Evolutionary conservation across 23 tunicate genomes (phyloP).

Genomic region (Styela clava): DNA sequence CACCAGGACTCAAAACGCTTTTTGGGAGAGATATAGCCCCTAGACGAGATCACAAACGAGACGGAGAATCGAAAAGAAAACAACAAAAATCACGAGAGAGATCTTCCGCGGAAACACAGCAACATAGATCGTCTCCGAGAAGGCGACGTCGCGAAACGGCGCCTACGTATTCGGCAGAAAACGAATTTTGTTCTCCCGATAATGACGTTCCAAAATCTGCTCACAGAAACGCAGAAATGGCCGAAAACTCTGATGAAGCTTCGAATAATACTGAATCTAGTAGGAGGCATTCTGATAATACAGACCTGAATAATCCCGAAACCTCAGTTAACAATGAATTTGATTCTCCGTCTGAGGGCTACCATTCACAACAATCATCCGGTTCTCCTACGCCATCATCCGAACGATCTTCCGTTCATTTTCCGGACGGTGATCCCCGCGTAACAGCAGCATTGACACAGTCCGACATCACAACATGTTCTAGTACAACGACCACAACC

Average conservation of each 20-base stretch:
- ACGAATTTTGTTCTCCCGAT: background rate
- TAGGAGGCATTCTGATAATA: background rate
- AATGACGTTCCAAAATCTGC: background rate
- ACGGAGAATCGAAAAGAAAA: background rate
- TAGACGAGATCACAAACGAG: background rate
- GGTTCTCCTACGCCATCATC: conserved; percentile 83
- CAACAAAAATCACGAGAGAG: background rate
- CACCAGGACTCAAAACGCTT: background rate
- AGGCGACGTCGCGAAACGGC: conserved; percentile 18
- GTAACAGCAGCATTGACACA: conserved; percentile 5
- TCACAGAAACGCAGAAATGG: background rate
- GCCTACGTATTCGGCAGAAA: background rate
- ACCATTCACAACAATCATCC: conserved; percentile 93
- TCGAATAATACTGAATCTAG: background rate
- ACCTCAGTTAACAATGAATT: conserved; percentile 9
- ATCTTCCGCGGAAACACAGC: background rate
- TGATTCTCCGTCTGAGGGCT: conserved; percentile 76
- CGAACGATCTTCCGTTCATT: conserved; percentile 60
- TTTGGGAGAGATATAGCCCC: background rate
- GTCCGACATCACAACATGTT: background rate
- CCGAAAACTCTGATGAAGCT: background rate
- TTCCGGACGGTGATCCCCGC: conserved; percentile 26
- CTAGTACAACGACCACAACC: background rate
- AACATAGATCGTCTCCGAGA: background rate
- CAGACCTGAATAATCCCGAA: background rate